A percentile compares a stretch with the other conserved stretches of the same genome.
These are phyloP conservation scores for Agriopis marginaria DNA, from an alignment of 2,888 invertebrate genomes.

Conservation along the genomic window DNA sequence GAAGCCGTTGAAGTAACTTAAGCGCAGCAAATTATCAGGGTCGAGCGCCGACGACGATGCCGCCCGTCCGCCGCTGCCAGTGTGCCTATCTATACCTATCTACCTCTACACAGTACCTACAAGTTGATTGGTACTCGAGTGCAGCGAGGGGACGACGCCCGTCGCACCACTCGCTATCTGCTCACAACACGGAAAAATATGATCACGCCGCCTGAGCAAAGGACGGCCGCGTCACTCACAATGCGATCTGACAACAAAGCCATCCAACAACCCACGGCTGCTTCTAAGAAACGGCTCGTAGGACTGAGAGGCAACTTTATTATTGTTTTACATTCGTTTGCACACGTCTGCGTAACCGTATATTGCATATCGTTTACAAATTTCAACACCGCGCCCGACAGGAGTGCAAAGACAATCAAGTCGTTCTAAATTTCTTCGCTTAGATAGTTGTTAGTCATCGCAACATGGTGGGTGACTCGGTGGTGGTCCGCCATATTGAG, in stretches of 20 bases:
- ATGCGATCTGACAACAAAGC: constrained; percentile 59
- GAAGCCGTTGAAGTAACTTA: constrained; percentile 86
- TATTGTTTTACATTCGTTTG: constrained; percentile 52
- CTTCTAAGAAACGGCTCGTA: constrained; percentile 61
- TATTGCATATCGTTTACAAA: constrained; percentile 31
- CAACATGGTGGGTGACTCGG: constrained; percentile 43
- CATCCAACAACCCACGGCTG: constrained; percentile 57
- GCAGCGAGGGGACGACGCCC: constrained; percentile 59
- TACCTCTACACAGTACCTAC: constrained; percentile 49
- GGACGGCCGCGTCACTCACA: constrained; percentile 64
- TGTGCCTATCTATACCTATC: constrained; percentile 64
- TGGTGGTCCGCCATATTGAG: constrained; percentile 76
- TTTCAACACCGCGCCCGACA: constrained; percentile 27
- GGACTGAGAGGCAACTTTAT: constrained; percentile 45
- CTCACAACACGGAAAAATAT: constrained; percentile 71
- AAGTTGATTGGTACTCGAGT: constrained; percentile 56
- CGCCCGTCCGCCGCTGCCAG: constrained; percentile 66
- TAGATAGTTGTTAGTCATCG: constrained; percentile 46
- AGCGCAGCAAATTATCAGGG: constrained; percentile 85
- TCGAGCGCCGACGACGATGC: constrained; percentile 75
- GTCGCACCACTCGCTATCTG: constrained; percentile 52
- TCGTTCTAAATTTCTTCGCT: constrained; percentile 47
- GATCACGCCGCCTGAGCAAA: constrained; percentile 66
- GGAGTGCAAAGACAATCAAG: constrained; percentile 36
- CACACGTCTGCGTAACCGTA: constrained; percentile 51